Evolutionary conservation across 2,888 invertebrate species (phyloP).

Genomic region (Fragum sueziense): DNA sequence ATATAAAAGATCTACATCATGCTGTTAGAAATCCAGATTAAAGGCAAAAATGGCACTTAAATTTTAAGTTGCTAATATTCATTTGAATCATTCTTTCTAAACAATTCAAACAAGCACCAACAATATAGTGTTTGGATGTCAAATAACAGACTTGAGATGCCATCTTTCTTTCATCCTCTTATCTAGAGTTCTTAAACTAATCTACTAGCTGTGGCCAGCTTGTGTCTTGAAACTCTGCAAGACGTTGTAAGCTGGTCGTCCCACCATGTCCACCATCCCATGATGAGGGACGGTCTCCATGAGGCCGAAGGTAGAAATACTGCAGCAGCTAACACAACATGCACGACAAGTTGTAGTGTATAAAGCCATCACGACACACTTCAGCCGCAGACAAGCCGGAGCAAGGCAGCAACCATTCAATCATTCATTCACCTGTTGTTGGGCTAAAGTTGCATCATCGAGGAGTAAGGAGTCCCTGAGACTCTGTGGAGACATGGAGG

Average conservation of each 20-base stretch:
- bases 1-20: no score
- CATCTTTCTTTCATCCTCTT: no score
- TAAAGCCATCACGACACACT: background rate
- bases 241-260: background rate
- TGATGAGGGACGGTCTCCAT: background rate
- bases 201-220: background rate
- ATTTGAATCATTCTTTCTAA: no score
- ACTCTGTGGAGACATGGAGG: conserved; percentile 59
- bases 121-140: no score
- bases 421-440: conserved; percentile 78
- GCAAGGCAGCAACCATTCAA: no score
- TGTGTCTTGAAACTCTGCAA: background rate
- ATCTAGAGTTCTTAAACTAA: no score
- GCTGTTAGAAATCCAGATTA: no score
- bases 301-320: background rate
- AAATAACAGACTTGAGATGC: no score
- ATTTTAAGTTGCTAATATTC: no score
- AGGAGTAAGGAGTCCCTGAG: conserved; percentile 58
- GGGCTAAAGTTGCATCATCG: conserved; percentile 73
- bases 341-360: no score
- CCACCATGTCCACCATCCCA: background rate
- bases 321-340: background rate
- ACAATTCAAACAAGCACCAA: no score
- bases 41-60: no score
- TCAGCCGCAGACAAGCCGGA: background rate